Percentiles rank a stretch among this genome's conserved stretches.
phyloP scores from a whole-genome alignment of 2,888 invertebrate genomes.

The Campoletis raptor region DNA sequence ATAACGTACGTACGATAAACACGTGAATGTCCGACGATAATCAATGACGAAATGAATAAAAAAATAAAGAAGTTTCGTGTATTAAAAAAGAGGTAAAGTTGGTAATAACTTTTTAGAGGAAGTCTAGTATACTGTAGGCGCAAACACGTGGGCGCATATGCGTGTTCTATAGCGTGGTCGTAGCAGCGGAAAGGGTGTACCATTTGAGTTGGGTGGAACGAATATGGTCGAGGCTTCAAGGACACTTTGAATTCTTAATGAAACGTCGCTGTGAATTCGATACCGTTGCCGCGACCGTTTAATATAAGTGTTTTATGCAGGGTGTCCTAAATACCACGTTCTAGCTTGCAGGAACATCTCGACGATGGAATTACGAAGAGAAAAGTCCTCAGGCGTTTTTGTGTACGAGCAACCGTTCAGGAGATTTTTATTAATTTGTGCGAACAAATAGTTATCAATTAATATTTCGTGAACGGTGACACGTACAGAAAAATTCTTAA shows the following conservation, averaged over 20 bases:
- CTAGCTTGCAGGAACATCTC: not conserved
- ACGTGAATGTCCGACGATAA: not conserved
- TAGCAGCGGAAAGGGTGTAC: slow-evolving; percentile 47
- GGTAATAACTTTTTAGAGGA: slow-evolving; percentile 37
- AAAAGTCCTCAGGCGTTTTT: not conserved
- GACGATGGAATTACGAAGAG: not conserved
- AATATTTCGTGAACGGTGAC: not conserved
- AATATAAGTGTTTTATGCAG: not conserved
- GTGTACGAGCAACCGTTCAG: not conserved
- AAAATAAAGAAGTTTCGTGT: not conserved
- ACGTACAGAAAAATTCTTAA: not conserved
- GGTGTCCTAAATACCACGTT: not conserved
- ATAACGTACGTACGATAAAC: not conserved
- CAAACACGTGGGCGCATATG: slow-evolving; percentile 48
- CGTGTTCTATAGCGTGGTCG: slow-evolving; percentile 33
- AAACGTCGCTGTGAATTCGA: slow-evolving; percentile 72
- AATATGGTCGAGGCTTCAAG: slow-evolving; percentile 73
- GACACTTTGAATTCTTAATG: slow-evolving; percentile 80
- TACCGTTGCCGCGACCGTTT: slow-evolving; percentile 75
- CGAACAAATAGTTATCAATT: not conserved
- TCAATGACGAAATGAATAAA: not conserved
- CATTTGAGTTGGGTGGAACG: slow-evolving; percentile 26
- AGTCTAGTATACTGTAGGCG: slow-evolving; percentile 22
- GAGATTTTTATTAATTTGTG: not conserved
- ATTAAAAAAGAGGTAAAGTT: not conserved